Percentiles rank a stretch among this genome's conserved stretches.
phyloP scores from a whole-genome alignment of 2,113 vertebrate genomes.

The Tricholaema leucomelas region DNA sequence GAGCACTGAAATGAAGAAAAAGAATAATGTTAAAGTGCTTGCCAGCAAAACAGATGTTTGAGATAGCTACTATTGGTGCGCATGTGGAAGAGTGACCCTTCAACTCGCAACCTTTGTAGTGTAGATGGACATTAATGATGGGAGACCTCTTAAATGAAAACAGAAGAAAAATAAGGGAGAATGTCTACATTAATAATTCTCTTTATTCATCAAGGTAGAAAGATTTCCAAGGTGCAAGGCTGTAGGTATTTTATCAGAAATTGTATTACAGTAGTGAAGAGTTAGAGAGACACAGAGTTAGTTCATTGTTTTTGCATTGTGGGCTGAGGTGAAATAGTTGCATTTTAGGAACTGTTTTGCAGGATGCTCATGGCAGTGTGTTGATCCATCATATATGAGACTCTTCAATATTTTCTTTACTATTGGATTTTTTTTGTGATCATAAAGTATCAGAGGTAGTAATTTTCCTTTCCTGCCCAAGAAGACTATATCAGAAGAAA shows the following conservation, averaged over 20 bases:
- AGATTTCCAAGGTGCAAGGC: background rate
- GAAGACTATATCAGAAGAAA: background rate
- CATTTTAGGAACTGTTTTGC: background rate
- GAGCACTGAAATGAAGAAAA: background rate
- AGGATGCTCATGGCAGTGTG: background rate
- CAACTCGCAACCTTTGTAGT: background rate
- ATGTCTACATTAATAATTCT: background rate
- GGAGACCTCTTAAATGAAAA: background rate
- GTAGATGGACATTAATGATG: background rate
- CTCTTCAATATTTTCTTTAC: background rate
- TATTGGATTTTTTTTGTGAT: background rate
- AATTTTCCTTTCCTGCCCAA: background rate
- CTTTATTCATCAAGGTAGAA: background rate
- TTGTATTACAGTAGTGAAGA: background rate
- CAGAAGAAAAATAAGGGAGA: background rate
- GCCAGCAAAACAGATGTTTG: slow-evolving; percentile 6
- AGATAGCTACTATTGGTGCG: background rate
- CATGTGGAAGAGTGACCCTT: slow-evolving; percentile 7
- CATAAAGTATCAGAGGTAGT: background rate
- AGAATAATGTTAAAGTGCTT: background rate
- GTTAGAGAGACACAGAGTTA: background rate
- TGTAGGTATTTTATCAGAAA: background rate
- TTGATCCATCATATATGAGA: background rate
- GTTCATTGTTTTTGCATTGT: background rate
- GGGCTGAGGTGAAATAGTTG: background rate